These are phyloP conservation scores for Andricus quercusramuli DNA, from an alignment of 2,888 invertebrate genomes.

Conservation along the genomic window DNA sequence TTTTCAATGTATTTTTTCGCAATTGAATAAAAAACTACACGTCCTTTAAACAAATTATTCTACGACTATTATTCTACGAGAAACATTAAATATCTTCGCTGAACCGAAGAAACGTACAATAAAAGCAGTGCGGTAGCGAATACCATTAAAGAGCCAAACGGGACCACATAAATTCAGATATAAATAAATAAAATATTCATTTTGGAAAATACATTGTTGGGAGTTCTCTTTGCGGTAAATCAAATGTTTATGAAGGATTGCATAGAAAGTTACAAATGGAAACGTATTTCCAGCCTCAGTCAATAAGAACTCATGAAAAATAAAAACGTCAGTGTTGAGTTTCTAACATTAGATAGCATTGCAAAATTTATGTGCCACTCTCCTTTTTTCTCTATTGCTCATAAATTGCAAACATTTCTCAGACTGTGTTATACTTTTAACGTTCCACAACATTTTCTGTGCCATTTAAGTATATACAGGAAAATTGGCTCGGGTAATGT, in stretches of 20 bases:
- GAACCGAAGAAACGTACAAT: neutral
- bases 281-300: neutral
- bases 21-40: no score
- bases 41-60: no score
- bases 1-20: no score
- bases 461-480: neutral
- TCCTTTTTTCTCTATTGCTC: constrained; percentile 12
- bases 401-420: constrained; percentile 18
- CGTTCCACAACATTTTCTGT: neutral
- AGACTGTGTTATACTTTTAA: neutral
- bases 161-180: neutral
- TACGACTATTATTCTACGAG: constrained; percentile 16
- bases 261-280: constrained; percentile 3
- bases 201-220: neutral
- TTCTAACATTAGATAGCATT: neutral
- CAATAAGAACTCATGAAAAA: constrained; percentile 6
- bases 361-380: neutral
- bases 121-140: constrained; percentile 8
- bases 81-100: constrained; percentile 19
- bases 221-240: neutral
- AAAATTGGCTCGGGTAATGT: neutral
- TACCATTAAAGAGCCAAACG: neutral
- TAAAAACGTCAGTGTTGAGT: neutral
- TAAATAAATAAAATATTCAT: neutral
- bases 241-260: neutral